Conservation (phyloP, 2,797 vertebrate species). For the Poeciliopsis gracilis region DNA sequence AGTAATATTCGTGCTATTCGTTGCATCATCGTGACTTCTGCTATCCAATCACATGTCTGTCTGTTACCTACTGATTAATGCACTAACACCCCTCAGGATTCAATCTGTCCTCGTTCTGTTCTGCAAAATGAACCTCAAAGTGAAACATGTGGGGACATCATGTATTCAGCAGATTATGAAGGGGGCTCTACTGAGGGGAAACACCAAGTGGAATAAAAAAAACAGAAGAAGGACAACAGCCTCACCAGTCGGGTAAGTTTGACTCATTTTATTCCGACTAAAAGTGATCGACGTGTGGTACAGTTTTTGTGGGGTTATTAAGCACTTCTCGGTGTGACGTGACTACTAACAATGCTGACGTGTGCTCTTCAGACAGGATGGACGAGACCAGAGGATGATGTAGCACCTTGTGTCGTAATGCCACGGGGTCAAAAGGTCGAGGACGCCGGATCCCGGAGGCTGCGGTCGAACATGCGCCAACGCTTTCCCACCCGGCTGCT, state of each 20-base stretch:
- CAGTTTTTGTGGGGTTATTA: conserved; percentile 43
- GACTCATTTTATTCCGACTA: conserved; percentile 78
- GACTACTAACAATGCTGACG: conserved; percentile 50
- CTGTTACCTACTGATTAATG: not conserved
- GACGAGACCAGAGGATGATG: conserved; percentile 63
- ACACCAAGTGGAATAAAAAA: not conserved
- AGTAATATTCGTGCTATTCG: not conserved
- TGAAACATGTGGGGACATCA: not conserved
- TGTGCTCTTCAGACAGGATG: conserved; percentile 53
- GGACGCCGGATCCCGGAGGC: conserved; percentile 39
- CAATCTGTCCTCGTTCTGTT: not conserved
- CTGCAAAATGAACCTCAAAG: not conserved
- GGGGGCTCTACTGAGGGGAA: not conserved
- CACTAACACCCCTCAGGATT: not conserved
- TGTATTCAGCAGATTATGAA: not conserved
- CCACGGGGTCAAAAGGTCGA: conserved; percentile 51
- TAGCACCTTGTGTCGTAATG: conserved; percentile 81
- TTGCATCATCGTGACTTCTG: not conserved
- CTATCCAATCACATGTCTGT: not conserved
- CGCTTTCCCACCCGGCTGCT: conserved; percentile 31
- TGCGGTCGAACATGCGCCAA: conserved; percentile 66
- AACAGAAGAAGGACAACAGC: conserved; percentile 29
- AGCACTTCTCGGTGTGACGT: conserved; percentile 77
- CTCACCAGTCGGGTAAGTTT: conserved; percentile 45
- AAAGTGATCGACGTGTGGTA: conserved; percentile 69